Conservation (phyloP, 1,140 invertebrate species). For the Leguminivora glycinivorella region DNA sequence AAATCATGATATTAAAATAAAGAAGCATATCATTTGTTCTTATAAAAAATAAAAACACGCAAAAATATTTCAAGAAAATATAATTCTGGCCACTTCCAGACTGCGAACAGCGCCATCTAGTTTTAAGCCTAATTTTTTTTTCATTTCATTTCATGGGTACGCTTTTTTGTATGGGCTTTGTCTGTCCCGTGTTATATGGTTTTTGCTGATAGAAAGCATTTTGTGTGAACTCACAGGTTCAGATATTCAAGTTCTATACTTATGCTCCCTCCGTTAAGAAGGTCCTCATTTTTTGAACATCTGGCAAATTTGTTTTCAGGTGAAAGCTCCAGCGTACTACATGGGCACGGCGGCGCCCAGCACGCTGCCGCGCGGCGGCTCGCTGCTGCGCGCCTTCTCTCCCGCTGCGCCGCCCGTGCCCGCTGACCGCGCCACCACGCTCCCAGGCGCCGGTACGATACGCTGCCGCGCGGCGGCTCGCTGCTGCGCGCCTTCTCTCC, state of each 20-base stretch:
- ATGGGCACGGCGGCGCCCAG: conserved; percentile 80
- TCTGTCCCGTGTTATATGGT: no score
- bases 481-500: conserved; percentile 85
- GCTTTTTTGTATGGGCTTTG: no score
- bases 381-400: conserved; percentile 84
- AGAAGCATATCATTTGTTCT: no score
- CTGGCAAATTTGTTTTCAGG: conserved; percentile 46
- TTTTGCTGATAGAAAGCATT: no score
- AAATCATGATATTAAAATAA: no score
- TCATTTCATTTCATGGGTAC: no score
- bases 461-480: conserved; percentile 82
- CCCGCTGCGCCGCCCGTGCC: conserved; percentile 81
- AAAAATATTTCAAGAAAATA: no score
- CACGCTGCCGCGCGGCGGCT: conserved; percentile 82
- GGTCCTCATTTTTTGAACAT: background rate
- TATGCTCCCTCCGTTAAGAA: background rate
- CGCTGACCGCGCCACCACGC: conserved; percentile 78
- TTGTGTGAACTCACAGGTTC: no score
- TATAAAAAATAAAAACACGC: no score
- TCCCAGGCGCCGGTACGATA: conserved; percentile 71
- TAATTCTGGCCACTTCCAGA: no score
- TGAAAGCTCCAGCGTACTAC: conserved; percentile 80
- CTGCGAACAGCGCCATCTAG: no score
- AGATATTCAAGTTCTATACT: background rate
- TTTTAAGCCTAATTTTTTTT: no score